These are phyloP conservation scores for Tachypleus tridentatus DNA, from an alignment of 1,140 invertebrate species.

Conservation along the genomic window DNA sequence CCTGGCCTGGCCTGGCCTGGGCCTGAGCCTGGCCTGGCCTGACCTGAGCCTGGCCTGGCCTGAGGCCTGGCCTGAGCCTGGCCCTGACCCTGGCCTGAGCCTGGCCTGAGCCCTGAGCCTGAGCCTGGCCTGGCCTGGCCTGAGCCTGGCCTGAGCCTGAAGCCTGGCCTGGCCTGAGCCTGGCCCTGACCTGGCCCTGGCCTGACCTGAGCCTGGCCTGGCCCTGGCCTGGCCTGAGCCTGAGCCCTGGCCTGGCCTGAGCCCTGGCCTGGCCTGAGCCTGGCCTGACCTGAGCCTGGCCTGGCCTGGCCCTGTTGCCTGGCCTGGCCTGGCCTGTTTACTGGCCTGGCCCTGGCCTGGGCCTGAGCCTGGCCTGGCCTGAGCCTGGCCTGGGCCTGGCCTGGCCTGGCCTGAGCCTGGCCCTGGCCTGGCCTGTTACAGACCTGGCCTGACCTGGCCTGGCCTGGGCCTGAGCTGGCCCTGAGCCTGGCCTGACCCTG, in stretches of 20 bases:
- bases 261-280: conserved; percentile 25
- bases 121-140: conserved; percentile 25
- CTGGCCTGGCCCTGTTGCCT: conserved; percentile 23
- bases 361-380: conserved; percentile 17
- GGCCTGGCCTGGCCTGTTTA: conserved; percentile 24
- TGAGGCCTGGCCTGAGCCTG: too few relatives aligned
- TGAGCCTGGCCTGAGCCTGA: conserved; percentile 21
- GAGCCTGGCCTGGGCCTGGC: conserved; percentile 25
- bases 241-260: conserved; percentile 25
- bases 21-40: conserved; percentile 26
- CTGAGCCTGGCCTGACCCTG: conserved; percentile 22
- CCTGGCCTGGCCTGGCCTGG: conserved; percentile 26
- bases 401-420: too few relatives aligned
- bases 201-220: conserved; percentile 19
- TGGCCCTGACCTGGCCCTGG: too few relatives aligned
- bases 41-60: conserved; percentile 21
- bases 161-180: conserved; percentile 22
- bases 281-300: conserved; percentile 24
- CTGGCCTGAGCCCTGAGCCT: too few relatives aligned
- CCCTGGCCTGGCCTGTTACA: too few relatives aligned
- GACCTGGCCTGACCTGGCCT: conserved; percentile 21
- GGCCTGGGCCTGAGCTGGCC: conserved; percentile 24
- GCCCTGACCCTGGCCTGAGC: too few relatives aligned
- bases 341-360: conserved; percentile 20
- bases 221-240: too few relatives aligned